A percentile compares a stretch with the other conserved stretches of the same genome.
phyloP scores from a whole-genome alignment of 2,113 vertebrate genomes.

The Sapayoa aenigma region DNA sequence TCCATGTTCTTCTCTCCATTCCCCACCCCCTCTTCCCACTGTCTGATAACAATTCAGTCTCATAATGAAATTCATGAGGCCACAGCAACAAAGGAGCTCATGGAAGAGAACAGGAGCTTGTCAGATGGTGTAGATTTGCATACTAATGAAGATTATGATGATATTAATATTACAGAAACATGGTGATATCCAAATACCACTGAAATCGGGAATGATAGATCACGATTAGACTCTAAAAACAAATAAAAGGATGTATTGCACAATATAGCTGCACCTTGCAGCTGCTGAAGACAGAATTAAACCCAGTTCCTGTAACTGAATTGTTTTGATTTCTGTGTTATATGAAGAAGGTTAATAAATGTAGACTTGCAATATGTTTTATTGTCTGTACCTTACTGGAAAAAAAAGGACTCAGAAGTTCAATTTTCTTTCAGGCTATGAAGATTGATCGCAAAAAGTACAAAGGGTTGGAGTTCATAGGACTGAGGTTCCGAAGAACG shows the following conservation, averaged over 20 bases:
- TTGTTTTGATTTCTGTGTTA: conserved; percentile 18
- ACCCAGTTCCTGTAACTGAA: not conserved
- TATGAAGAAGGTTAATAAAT: conserved; percentile 8
- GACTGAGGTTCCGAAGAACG: not conserved
- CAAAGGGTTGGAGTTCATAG: not conserved
- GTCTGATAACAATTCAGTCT: conserved; percentile 61
- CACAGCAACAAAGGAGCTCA: conserved; percentile 8
- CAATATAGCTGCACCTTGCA: not conserved
- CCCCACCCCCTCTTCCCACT: not conserved
- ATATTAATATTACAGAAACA: conserved; percentile 40
- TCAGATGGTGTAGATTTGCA: conserved; percentile 43
- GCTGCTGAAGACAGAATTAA: not conserved
- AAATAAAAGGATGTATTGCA: not conserved
- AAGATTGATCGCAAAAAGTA: not conserved
- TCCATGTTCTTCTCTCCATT: not conserved
- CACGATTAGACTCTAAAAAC: not conserved
- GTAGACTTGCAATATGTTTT: not conserved
- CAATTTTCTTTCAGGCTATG: not conserved
- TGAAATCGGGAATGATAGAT: not conserved
- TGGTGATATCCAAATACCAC: not conserved
- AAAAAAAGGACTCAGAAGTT: not conserved
- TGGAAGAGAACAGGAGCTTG: not conserved
- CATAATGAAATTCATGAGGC: conserved; percentile 62
- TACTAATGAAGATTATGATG: conserved; percentile 40
- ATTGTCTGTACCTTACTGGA: not conserved